Evolutionary conservation across 2,888 invertebrate genomes (phyloP).

Genomic region (Trissolcus brochymenae): DNA sequence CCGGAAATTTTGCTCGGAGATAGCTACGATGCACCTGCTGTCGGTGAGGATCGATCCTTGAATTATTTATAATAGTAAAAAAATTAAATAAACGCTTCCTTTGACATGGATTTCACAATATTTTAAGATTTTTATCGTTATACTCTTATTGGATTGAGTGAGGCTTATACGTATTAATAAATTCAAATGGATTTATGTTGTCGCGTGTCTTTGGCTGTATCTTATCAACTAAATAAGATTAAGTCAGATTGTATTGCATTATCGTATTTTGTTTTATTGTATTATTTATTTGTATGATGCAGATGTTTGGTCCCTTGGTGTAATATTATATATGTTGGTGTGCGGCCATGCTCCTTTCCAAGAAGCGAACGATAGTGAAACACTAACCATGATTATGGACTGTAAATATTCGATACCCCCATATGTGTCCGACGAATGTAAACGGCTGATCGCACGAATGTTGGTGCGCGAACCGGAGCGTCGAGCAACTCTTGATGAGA

Average conservation of each 20-base stretch:
- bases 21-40: conserved; percentile 98
- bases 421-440: conserved; percentile 91
- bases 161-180: too few species aligned
- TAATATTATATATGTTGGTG: conserved; percentile 98
- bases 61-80: background rate
- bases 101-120: too few species aligned
- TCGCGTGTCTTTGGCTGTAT: background rate
- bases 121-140: too few species aligned
- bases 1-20: conserved; percentile 99
- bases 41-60: conserved; percentile 76
- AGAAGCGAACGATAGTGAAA: conserved; percentile 99
- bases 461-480: conserved; percentile 94
- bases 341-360: conserved; percentile 98
- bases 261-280: background rate
- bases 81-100: background rate
- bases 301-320: conserved; percentile 99
- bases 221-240: background rate
- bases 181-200: too few species aligned
- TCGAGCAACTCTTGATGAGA: conserved; percentile 91
- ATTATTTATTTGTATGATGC: conserved; percentile 61
- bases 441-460: conserved; percentile 94
- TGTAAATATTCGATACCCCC: conserved; percentile 96
- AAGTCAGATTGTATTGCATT: background rate
- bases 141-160: too few species aligned
- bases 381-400: conserved; percentile 99